These are phyloP conservation scores for Melanostoma mellinum DNA, from an alignment of 2,888 invertebrate genomes.

Conservation along the genomic window DNA sequence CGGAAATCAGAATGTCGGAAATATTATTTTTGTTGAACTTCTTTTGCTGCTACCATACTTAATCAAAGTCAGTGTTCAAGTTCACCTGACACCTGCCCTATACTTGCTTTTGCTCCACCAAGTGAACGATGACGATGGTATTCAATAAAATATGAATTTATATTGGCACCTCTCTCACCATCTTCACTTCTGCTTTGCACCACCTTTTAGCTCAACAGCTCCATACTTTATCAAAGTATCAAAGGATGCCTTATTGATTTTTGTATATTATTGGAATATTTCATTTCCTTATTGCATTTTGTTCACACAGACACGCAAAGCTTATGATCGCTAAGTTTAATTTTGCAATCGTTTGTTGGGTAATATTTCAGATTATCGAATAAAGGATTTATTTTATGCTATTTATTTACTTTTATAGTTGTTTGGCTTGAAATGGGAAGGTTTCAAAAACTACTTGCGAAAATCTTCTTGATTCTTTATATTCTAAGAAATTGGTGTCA, in stretches of 20 bases:
- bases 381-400: too few species aligned
- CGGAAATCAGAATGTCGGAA: slow-evolving; percentile 38
- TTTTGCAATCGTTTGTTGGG: background rate
- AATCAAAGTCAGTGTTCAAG: slow-evolving; percentile 36
- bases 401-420: too few species aligned
- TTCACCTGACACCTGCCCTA: slow-evolving; percentile 17
- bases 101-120: background rate
- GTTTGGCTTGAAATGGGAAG: too few species aligned
- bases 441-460: too few species aligned
- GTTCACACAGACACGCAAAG: slow-evolving; percentile 10
- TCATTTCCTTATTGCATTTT: slow-evolving; percentile 49
- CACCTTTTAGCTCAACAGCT: background rate
- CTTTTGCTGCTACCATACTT: slow-evolving; percentile 24
- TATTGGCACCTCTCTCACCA: slow-evolving; percentile 25
- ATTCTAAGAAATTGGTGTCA: too few species aligned
- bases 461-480: too few species aligned
- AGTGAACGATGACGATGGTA: slow-evolving; percentile 30
- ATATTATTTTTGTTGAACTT: slow-evolving; percentile 16
- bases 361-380: too few species aligned
- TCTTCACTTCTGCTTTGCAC: background rate
- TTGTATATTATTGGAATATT: slow-evolving; percentile 53
- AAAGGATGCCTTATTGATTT: slow-evolving; percentile 56
- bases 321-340: background rate
- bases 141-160: slow-evolving; percentile 62
- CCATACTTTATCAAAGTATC: slow-evolving; percentile 32